Evolutionary conservation across 2,113 vertebrate species (phyloP), one percentile per base, ranked within the genome.

Genomic region (Acanthochromis polyacanthus): DNA sequence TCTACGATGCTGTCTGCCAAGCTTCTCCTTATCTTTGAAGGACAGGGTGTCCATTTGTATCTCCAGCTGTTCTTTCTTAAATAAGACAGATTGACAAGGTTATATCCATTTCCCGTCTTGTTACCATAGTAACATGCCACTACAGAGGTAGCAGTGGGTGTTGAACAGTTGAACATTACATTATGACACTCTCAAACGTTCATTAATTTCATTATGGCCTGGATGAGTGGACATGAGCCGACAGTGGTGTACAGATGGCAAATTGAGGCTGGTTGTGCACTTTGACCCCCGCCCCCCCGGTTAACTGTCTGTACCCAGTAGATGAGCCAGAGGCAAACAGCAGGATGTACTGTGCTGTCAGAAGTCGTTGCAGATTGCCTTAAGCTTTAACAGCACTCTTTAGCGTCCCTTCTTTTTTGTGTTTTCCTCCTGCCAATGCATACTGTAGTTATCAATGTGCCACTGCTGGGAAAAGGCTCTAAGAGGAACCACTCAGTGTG

Each of bases 111-210:
- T 87, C 60, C 80, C 74, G 66, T 79, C 72, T 69, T 59, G 89
- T 91, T 87, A 14, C 90, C 82, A 86, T 88, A 60, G 84, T 19
- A 86, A 91, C 89, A n/a, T 67, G 63, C 62, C 83, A 55, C 78
- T 64, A 65, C 64, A 66, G 81, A 59, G 46, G 70, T 59, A 53
- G 83, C 52, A 69, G 68, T 75, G 83, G 76, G 82, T 62, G 68
- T 73, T 53, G 75, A 82, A 63, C 86, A 66, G 68, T 73, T 53
- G 75, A 82, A 63, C 86, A 66, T 78, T 58, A 65, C 74, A 88
- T 87, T 83, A 79, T 71, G 62, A 68, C 78, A 80, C 81, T 77
- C 58, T 56, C 62, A 38, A 62, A 59, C 12, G 32, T 59, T 80
- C 40, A 76, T 84, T 93, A 79, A 88, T 83, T 73, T 88, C 12